Evolutionary conservation across 2,113 vertebrate species (phyloP).

Genomic region (Lucifuga dentata): DNA sequence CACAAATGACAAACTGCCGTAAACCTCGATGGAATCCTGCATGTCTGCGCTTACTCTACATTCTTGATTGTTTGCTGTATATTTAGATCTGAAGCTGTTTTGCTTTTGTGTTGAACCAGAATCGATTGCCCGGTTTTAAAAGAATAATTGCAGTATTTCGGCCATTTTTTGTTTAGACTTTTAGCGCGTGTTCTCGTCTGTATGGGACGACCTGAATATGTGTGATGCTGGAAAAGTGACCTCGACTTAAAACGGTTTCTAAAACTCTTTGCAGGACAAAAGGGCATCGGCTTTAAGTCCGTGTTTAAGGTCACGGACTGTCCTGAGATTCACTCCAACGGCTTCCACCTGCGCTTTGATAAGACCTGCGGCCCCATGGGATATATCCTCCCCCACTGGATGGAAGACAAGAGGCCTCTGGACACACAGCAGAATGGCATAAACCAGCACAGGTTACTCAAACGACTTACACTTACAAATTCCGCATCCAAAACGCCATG

Average conservation of each 20-base stretch:
- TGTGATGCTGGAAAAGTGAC: no score
- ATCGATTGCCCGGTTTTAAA: no score
- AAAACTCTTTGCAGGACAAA: slow-evolving; percentile 77
- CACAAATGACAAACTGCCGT: no score
- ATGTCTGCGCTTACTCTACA: no score
- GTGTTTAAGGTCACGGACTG: slow-evolving; percentile 86
- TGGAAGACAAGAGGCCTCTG: slow-evolving; percentile 70
- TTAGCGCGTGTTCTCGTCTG: no score
- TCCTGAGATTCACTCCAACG: slow-evolving; percentile 86
- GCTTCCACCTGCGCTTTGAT: slow-evolving; percentile 83
- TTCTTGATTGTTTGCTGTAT: background rate
- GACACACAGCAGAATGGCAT: slow-evolving; percentile 47
- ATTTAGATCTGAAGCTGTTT: no score
- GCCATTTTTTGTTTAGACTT: no score
- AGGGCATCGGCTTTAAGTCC: slow-evolving; percentile 86
- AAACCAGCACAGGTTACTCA: slow-evolving; percentile 71
- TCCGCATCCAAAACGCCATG: background rate
- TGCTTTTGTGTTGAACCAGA: no score
- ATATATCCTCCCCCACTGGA: slow-evolving; percentile 87
- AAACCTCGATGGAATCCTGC: background rate
- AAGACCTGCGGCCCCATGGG: slow-evolving; percentile 83
- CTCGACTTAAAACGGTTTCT: background rate
- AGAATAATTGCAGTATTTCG: no score
- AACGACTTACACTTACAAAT: no score
- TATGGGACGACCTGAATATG: no score